phyloP scores from a whole-genome alignment of 2,113 vertebrate genomes.

The Trichomycterus rosablanca region DNA sequence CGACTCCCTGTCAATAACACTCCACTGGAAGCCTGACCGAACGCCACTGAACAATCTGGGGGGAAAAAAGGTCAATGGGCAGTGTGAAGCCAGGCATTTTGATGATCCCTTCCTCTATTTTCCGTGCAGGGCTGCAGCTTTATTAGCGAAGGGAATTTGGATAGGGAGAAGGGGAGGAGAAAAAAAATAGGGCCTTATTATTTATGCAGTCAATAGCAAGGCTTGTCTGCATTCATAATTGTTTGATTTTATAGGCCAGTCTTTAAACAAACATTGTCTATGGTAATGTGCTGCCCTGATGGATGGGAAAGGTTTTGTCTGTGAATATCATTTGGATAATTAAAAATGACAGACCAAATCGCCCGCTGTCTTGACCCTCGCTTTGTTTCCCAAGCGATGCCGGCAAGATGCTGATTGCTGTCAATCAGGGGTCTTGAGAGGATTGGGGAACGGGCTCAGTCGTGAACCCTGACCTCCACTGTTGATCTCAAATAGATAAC shows the following conservation, averaged over 20 bases:
- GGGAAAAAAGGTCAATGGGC: slow-evolving; percentile 81
- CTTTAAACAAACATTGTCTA: slow-evolving; percentile 98
- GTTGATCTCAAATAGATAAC: slow-evolving; percentile 93
- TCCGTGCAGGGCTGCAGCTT: slow-evolving; percentile 81
- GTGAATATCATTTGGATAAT: slow-evolving; percentile 99
- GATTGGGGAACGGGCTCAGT: slow-evolving; percentile 81
- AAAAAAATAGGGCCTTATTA: slow-evolving; percentile 76
- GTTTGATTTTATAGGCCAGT: slow-evolving; percentile 94
- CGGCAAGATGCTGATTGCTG: slow-evolving; percentile 95
- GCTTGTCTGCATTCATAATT: slow-evolving; percentile 96
- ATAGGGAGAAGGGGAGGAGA: slow-evolving; percentile 48
- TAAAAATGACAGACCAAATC: slow-evolving; percentile 99
- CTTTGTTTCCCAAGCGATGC: slow-evolving; percentile 91
- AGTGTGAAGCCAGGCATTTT: slow-evolving; percentile 78
- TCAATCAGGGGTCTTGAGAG: slow-evolving; percentile 93
- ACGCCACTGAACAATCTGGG: slow-evolving; percentile 50
- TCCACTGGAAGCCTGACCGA: slow-evolving; percentile 77
- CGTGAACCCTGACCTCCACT: slow-evolving; percentile 87
- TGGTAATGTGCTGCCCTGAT: slow-evolving; percentile 95
- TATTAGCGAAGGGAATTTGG: slow-evolving; percentile 87
- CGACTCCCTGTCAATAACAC: slow-evolving; percentile 68
- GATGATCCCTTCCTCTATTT: slow-evolving; percentile 81
- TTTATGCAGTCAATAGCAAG: slow-evolving; percentile 91
- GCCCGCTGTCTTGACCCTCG: slow-evolving; percentile 89
- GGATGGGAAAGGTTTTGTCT: slow-evolving; percentile 86